phyloP scores from a whole-genome alignment of 2,113 vertebrate genomes.

The Gobio gobio region DNA sequence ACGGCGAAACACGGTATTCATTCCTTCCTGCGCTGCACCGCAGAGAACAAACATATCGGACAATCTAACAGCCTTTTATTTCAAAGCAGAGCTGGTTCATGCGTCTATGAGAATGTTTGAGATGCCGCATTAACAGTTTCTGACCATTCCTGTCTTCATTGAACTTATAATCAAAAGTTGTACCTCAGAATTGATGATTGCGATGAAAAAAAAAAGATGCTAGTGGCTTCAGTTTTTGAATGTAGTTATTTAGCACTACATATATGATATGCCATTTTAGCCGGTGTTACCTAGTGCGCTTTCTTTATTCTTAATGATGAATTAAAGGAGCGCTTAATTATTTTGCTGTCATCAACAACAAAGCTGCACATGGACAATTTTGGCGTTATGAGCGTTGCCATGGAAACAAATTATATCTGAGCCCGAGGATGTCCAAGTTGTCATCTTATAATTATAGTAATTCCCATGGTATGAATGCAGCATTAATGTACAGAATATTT shows the following conservation, averaged over 20 bases:
- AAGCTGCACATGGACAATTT: slow-evolving; percentile 34
- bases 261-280: background rate
- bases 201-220: background rate
- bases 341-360: slow-evolving; percentile 34
- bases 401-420: slow-evolving; percentile 31
- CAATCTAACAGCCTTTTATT: slow-evolving; percentile 29
- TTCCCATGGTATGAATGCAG: slow-evolving; percentile 2
- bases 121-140: background rate
- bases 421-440: background rate
- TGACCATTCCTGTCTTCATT: background rate
- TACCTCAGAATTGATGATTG: background rate
- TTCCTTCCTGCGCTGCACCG: slow-evolving; percentile 26
- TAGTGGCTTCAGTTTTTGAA: background rate
- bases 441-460: slow-evolving; percentile 25
- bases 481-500: background rate
- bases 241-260: background rate
- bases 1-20: background rate
- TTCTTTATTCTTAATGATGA: slow-evolving; percentile 19
- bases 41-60: slow-evolving; percentile 33
- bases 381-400: slow-evolving; percentile 37
- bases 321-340: slow-evolving; percentile 24
- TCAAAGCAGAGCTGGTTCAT: background rate
- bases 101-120: background rate
- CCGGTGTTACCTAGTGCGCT: background rate
- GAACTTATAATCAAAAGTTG: background rate